Evolutionary conservation across 1,140 invertebrate genomes (phyloP).

Genomic region (Acromyrmex charruanus): DNA sequence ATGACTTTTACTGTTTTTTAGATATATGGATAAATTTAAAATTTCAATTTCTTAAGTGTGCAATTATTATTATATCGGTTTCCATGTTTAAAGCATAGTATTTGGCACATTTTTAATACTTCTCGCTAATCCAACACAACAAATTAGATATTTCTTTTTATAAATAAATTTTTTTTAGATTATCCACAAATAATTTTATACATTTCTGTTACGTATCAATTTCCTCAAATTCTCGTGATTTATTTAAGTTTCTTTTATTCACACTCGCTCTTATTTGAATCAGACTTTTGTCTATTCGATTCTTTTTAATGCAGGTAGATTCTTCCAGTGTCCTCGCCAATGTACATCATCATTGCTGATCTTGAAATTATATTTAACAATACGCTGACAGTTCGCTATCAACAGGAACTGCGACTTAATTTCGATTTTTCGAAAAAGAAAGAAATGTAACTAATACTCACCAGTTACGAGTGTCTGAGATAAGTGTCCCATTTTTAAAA

Average conservation of each 20-base stretch:
- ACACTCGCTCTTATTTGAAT: background rate
- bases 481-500: conserved; percentile 22
- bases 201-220: background rate
- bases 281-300: background rate
- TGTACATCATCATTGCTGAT: background rate
- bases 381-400: background rate
- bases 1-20: background rate
- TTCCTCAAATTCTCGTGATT: background rate
- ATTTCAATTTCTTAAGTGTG: background rate
- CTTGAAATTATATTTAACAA: conserved; percentile 4
- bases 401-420: conserved; percentile 30
- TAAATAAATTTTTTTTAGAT: background rate
- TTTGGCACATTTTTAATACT: background rate
- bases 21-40: background rate
- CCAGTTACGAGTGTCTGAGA: background rate
- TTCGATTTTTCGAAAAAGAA: background rate
- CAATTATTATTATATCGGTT: background rate
- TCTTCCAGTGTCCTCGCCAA: background rate
- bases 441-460: conserved; percentile 25
- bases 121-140: background rate
- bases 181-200: background rate
- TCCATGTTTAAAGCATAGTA: background rate
- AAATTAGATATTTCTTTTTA: background rate
- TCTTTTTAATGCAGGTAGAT: background rate
- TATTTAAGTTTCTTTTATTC: conserved; percentile 31